Evolutionary conservation across 1,140 invertebrate genomes (phyloP).

Genomic region (Drosophila orena): DNA sequence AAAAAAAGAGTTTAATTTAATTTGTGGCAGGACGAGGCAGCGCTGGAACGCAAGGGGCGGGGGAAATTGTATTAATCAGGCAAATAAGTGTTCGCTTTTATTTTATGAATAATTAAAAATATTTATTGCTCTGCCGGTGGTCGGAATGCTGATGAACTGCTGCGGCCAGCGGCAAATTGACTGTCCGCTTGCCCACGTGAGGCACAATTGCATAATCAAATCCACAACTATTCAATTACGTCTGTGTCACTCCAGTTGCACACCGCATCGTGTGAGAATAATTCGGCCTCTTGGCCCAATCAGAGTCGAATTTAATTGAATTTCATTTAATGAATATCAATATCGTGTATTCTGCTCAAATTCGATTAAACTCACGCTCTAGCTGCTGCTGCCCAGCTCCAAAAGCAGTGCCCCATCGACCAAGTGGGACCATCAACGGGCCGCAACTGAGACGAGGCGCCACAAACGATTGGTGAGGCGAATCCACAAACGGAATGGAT

Average conservation of each 20-base stretch:
- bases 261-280: conserved; percentile 20
- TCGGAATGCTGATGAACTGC: conserved; percentile 16
- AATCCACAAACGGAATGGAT: conserved; percentile 13
- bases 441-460: conserved; percentile 34
- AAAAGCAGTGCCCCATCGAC: conserved; percentile 5
- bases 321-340: conserved; percentile 29
- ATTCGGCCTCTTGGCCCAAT: conserved; percentile 28
- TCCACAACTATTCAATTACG: conserved; percentile 40
- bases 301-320: conserved; percentile 35
- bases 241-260: conserved; percentile 18
- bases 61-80: conserved; percentile 60
- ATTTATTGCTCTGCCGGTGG: conserved; percentile 10
- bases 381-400: not conserved
- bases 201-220: conserved; percentile 45
- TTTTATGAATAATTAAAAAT: conserved; percentile 44
- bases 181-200: conserved; percentile 20
- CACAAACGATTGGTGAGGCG: conserved; percentile 2
- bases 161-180: conserved; percentile 31
- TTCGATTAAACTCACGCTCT: conserved; percentile 10
- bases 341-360: conserved; percentile 9
- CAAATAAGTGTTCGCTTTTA: conserved; percentile 43
- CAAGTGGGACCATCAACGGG: conserved; percentile 33
- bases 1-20: conserved; percentile 66
- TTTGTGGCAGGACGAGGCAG: conserved; percentile 46
- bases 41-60: too few relatives aligned